Conservation (phyloP, 2,888 invertebrate genomes). For the Auanema sp. region DNA sequence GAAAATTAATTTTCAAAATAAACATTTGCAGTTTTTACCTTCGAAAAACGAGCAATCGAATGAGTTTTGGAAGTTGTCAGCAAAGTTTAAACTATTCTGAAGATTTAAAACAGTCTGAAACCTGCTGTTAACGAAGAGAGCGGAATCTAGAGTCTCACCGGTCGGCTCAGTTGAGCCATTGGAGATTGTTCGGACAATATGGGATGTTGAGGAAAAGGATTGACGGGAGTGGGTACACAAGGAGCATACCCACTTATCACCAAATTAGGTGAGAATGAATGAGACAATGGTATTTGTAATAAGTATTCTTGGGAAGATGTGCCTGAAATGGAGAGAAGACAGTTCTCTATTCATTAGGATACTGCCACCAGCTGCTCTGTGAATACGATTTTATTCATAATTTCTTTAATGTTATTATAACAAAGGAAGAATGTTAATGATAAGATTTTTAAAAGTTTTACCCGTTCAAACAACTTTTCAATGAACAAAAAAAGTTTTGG, state of each 20-base stretch:
- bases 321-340: no score
- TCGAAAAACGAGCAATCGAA: no score
- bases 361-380: no score
- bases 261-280: constrained; percentile 1
- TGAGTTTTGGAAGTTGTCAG: no score
- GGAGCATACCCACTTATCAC: constrained; percentile 15
- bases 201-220: no score
- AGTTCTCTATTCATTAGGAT: no score
- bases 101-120: neutral
- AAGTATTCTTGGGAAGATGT: neutral
- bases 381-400: no score
- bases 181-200: no score
- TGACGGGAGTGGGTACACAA: constrained; percentile 12
- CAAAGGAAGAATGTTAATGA: neutral
- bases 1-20: neutral
- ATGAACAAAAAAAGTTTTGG: neutral
- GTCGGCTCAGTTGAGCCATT: no score
- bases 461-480: neutral
- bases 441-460: neutral
- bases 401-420: no score
- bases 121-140: no score
- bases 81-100: neutral
- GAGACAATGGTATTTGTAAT: neutral
- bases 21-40: neutral
- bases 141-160: no score